Percentiles rank a stretch among this genome's conserved stretches.
Evolutionary conservation across 2,113 vertebrate genomes (phyloP).

Genomic region (Paramormyrops kingsleyae): DNA sequence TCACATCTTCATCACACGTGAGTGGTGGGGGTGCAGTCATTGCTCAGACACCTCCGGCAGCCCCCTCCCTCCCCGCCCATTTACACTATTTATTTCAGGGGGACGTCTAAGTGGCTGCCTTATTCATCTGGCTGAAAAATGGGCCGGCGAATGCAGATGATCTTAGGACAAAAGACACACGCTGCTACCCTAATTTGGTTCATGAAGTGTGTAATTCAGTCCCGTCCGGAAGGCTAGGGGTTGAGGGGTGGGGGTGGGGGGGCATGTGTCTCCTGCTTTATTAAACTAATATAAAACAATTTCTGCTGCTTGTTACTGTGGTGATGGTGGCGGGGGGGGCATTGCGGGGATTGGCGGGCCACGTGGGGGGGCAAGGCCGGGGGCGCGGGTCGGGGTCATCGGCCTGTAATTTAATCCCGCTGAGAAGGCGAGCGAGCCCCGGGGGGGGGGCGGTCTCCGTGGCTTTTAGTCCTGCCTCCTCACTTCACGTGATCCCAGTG

Average conservation of each 20-base stretch:
- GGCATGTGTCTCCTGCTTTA: too few relatives aligned
- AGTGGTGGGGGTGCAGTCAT: conserved; percentile 77
- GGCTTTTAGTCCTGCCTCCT: not conserved
- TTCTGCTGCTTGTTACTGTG: conserved; percentile 70
- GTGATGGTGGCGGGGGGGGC: conserved; percentile 34
- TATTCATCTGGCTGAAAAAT: conserved; percentile 84
- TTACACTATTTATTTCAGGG: conserved; percentile 80
- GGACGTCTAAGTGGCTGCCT: conserved; percentile 64
- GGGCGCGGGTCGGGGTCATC: not conserved
- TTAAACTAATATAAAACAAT: conserved; percentile 74
- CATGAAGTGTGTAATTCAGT: conserved; percentile 90
- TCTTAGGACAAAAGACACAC: conserved; percentile 80
- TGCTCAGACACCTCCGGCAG: conserved; percentile 78
- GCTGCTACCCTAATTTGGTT: conserved; percentile 83
- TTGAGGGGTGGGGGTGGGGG: not conserved
- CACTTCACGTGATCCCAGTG: not conserved
- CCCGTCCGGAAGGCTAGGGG: conserved; percentile 56
- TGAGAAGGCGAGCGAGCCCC: not conserved
- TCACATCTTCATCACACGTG: conserved; percentile 52
- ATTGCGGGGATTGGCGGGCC: not conserved
- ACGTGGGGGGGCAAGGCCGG: not conserved
- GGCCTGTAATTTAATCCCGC: conserved; percentile 14
- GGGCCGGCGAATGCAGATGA: conserved; percentile 69
- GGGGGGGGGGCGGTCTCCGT: not conserved
- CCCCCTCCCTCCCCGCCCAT: conserved; percentile 66